A percentile compares a stretch with the other conserved stretches of the same genome.
These are phyloP conservation scores for Lepidochitona cinerea DNA, from an alignment of 2,888 invertebrate genomes.

Conservation along the genomic window DNA sequence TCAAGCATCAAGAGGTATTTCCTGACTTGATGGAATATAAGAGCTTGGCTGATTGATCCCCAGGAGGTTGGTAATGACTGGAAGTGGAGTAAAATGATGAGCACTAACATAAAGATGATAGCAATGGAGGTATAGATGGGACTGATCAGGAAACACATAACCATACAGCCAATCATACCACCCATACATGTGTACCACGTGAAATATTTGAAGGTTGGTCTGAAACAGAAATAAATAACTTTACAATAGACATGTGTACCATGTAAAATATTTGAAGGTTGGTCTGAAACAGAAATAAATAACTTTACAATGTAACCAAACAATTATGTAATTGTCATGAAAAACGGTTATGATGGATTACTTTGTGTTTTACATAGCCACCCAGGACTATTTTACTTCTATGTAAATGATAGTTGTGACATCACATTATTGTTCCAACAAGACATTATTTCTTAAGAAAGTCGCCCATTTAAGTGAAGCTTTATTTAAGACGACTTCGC, in stretches of 20 bases:
- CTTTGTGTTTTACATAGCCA: too few relatives aligned
- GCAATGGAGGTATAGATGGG: constrained; percentile 91
- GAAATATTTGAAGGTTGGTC: constrained; percentile 97
- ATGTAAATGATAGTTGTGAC: too few relatives aligned
- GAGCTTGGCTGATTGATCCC: constrained; percentile 99
- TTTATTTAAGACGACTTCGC: too few relatives aligned
- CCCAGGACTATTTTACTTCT: too few relatives aligned
- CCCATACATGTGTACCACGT: constrained; percentile 92
- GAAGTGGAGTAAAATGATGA: constrained; percentile 89
- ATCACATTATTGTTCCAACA: too few relatives aligned
- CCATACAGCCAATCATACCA: constrained; percentile 87
- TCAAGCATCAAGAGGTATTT: constrained; percentile 97
- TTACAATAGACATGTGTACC: constrained; percentile 95
- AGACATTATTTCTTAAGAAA: too few relatives aligned
- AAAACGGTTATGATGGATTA: too few relatives aligned
- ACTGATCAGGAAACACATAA: constrained; percentile 96
- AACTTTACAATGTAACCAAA: too few relatives aligned
- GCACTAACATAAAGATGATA: constrained; percentile 87
- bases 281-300: constrained; percentile 78
- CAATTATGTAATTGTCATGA: too few relatives aligned
- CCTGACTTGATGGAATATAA: constrained; percentile 98
- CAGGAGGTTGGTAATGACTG: constrained; percentile 89
- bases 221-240: constrained; percentile 71
- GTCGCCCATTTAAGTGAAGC: too few relatives aligned
- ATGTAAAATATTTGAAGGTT: constrained; percentile 95